A percentile compares a stretch with the other conserved stretches of the same genome.
phyloP scores from a whole-genome alignment of 2,888 invertebrate genomes.

The Dryadula phaetusa region DNA sequence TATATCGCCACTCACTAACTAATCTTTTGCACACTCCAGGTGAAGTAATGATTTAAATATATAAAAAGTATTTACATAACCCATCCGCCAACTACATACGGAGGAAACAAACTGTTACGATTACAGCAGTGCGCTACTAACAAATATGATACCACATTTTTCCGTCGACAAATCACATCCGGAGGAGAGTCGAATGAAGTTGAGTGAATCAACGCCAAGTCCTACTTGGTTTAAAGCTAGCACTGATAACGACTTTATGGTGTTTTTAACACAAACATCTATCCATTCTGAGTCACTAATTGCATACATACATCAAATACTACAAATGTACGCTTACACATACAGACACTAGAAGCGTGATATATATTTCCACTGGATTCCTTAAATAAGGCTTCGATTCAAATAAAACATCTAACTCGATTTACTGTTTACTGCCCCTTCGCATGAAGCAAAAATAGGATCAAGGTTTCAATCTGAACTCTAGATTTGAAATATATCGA shows the following conservation, averaged over 20 bases:
- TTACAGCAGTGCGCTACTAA: constrained; percentile 68
- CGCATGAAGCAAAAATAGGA: constrained; percentile 57
- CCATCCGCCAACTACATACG: constrained; percentile 63
- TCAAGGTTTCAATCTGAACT: constrained; percentile 53
- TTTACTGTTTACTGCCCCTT: constrained; percentile 51
- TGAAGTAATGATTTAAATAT: constrained; percentile 36
- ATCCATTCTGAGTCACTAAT: constrained; percentile 43
- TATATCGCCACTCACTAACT: constrained; percentile 40
- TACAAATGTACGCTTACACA: constrained; percentile 20
- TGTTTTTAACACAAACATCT: constrained; percentile 55
- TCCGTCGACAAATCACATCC: constrained; percentile 83
- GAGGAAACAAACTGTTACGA: constrained; percentile 77
- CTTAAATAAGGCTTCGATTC: constrained; percentile 43
- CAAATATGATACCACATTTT: constrained; percentile 79
- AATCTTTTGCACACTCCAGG: constrained; percentile 34
- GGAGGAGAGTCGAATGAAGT: constrained; percentile 69
- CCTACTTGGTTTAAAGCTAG: constrained; percentile 58
- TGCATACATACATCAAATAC: constrained; percentile 36
- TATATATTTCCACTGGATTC: constrained; percentile 38
- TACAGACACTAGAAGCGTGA: constrained; percentile 38
- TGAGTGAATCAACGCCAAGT: constrained; percentile 72
- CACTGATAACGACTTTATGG: constrained; percentile 66
- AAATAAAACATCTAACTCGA: constrained; percentile 49
- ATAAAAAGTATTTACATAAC: constrained; percentile 48
- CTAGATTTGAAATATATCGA: constrained; percentile 49